Conservation (phyloP, 2,113 vertebrate species). For the Azemiops feae region DNA sequence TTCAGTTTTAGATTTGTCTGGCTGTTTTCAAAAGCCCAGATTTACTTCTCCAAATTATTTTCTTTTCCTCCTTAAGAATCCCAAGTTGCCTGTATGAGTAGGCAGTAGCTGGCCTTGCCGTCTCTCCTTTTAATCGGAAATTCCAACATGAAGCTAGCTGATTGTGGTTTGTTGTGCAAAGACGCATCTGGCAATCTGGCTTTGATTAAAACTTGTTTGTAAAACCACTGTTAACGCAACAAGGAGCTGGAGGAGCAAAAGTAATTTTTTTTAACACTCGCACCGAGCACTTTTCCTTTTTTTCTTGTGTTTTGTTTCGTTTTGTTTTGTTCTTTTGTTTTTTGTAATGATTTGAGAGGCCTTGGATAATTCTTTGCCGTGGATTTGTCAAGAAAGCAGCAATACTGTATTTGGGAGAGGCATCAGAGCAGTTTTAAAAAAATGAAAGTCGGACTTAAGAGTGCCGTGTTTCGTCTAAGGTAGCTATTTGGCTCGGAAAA, state of each 20-base stretch:
- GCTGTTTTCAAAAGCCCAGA: background rate
- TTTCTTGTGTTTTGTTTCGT: too few species aligned
- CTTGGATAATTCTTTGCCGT: background rate
- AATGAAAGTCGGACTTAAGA: background rate
- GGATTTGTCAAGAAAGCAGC: background rate
- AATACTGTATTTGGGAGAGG: background rate
- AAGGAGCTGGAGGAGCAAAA: background rate
- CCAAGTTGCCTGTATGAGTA: too few species aligned
- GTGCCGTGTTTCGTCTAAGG: background rate
- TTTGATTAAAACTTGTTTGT: background rate
- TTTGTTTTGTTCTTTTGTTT: background rate
- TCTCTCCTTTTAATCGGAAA: background rate
- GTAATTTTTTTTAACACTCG: background rate
- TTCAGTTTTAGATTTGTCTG: background rate
- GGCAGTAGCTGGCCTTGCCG: background rate
- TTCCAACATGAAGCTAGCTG: accelerated
- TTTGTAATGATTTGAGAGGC: background rate
- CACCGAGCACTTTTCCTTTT: background rate
- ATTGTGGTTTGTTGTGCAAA: background rate
- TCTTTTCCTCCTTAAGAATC: background rate
- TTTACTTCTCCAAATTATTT: background rate
- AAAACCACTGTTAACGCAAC: accelerated
- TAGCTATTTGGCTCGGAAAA: background rate
- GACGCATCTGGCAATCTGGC: background rate
- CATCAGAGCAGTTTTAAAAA: background rate